Percentiles rank a stretch among this genome's conserved stretches.
Evolutionary conservation across 2,113 vertebrate species (phyloP).

Genomic region (Todiramphus saurophagus): DNA sequence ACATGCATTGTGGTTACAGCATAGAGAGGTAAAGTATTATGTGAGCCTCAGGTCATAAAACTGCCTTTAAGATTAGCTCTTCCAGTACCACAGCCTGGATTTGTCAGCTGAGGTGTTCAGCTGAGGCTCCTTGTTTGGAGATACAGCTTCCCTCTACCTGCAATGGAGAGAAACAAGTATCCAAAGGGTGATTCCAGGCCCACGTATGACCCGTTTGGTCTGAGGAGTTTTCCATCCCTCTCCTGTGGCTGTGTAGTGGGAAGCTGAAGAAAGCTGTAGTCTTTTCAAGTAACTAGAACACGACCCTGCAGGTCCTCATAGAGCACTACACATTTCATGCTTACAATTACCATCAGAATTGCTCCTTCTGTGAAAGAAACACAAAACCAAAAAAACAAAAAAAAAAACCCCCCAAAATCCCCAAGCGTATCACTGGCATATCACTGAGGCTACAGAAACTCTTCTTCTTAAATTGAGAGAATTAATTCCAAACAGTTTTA

Average conservation of each 20-base stretch:
- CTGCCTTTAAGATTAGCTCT: neutral
- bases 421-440: neutral
- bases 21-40: neutral
- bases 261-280: neutral
- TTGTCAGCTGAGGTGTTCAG: neutral
- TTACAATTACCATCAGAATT: neutral
- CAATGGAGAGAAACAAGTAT: neutral
- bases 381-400: neutral
- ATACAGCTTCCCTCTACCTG: neutral
- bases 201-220: neutral
- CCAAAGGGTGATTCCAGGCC: neutral
- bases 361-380: neutral
- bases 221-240: neutral
- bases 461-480: neutral
- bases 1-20: neutral
- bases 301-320: neutral
- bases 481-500: slow-evolving; percentile 39
- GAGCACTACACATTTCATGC: neutral
- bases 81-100: neutral
- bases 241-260: neutral
- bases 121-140: neutral
- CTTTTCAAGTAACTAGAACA: neutral
- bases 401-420: neutral
- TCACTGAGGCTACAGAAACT: neutral
- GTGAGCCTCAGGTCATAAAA: neutral